Percentiles rank a stretch among this genome's conserved stretches.
These are phyloP conservation scores for Lagopus leucura DNA, from an alignment of 2,113 vertebrate genomes.

Conservation along the genomic window DNA sequence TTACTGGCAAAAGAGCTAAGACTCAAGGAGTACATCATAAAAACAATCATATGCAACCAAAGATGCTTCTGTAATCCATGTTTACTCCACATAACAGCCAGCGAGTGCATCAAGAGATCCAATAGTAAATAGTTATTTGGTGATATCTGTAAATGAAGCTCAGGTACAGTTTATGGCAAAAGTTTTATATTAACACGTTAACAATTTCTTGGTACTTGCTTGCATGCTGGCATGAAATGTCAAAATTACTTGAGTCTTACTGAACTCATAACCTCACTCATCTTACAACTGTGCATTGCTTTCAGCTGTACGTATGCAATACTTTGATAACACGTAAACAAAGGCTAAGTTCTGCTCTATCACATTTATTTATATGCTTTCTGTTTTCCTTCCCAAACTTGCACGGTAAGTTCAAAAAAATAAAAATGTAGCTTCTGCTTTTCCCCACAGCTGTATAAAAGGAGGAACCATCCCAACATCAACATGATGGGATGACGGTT, in stretches of 20 bases:
- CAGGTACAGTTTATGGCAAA: neutral
- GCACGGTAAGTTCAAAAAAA: neutral
- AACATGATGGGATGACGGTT: too few species aligned
- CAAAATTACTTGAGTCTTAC: constrained; percentile 35
- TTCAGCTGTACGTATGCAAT: neutral
- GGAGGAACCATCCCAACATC: neutral
- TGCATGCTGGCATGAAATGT: neutral
- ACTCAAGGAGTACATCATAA: neutral
- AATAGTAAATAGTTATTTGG: neutral
- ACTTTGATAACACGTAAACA: neutral
- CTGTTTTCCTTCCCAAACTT: neutral
- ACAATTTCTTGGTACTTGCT: neutral
- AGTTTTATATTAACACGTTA: neutral
- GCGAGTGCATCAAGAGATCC: neutral
- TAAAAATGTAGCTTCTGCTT: neutral
- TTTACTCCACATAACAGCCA: neutral
- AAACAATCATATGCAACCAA: neutral
- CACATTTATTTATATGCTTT: neutral
- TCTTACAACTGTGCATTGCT: neutral
- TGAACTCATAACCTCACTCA: neutral
- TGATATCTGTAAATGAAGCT: neutral
- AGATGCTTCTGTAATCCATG: neutral
- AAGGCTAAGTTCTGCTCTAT: neutral
- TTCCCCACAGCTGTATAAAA: neutral
- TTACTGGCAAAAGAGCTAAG: neutral